Base-by-base conservation (phyloP, 2,888 invertebrate genomes). In the Xestobium rufovillosum region DNA sequence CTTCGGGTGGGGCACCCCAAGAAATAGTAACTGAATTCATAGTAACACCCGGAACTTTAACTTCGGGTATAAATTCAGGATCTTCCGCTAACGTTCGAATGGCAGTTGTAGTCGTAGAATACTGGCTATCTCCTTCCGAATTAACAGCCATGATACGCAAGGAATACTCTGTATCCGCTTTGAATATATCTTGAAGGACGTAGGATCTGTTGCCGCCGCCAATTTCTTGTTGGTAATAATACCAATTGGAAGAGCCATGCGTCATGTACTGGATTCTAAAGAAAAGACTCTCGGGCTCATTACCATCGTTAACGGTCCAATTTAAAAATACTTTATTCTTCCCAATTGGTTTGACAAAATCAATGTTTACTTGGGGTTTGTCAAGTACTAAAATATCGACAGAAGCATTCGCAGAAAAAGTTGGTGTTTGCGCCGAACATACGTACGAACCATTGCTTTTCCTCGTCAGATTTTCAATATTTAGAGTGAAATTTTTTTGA, bases 251-350 rank as follows among this genome's bases (percentile, higher is more conserved):
- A 14, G 68, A 63, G n/a, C 70, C 69, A 3, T 65, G 63, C 4
- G 68, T 70, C 65, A 73, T 71, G 45, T 69, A 68, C 49, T 69
- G 68, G 16, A 73, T 66, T 27, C 67, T 60, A 49, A 71, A 75
- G 53, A 72, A 69, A 9, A 83, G 63, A 45, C 69, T 67, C 12
- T 85, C 71, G 0, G 78, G 76, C 33, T 78, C 77, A 56, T 89
- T 88, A 42, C 83, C 83, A 41, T 80, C 75, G 40, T 78, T 76
- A 0, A 85, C 73, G 0, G 85, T 87, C 88, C 89, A 89, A 57
- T 87, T 88, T 1, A 89, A 59, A 60, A 76, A 90, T 28, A 90
- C 75, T 59, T 80, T 78, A 4, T 75, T 73, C 1, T 78, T 76
- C 34, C 82, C 85, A 11, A 89, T 83, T 0, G 84, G 76, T 59